Base-by-base conservation (phyloP, 2,888 invertebrate species). In the Drosophila anomalata region DNA sequence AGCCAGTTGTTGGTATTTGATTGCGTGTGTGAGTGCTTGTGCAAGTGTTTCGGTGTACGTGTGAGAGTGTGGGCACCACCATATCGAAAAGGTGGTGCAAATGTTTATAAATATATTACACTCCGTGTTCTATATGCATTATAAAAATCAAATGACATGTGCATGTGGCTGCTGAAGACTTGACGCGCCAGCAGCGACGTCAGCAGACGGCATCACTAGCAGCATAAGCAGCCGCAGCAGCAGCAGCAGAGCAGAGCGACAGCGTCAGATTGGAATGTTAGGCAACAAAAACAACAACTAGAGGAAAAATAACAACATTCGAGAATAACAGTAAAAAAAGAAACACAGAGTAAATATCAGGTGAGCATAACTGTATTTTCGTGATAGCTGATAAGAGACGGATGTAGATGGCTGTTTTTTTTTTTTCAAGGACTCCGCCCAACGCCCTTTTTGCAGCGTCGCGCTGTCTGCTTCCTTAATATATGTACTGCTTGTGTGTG, bases 31-130 rank as follows among this genome's bases (percentile, higher is more conserved):
- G 59, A 60, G 52, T 65, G 62, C 62, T 31, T 41, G 62, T 65
- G 59, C 50, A 51, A 62, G 59, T 63, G 61, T 65, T 20, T 51
- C 55, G 47, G 59, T 50, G 67, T 66, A 52, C 50, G 62, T 24
- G 74, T 59, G 66, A 29, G 29, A 59, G 68, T 52, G 74, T 63
- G 68, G 51, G 76, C 47, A 50, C 47, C 46, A 33, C 56, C 56
- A 56, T 26, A 48, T 29, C 44, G 58, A 31, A 62, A 62, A 58
- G 61, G 69, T 70, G 65, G 76, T 81, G 77, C 77, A 81, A 81
- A 82, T 82, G 85, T 79, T 82, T 82, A 85, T 82, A 85, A 82
- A 82, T 82, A 84, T 84, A 77, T 79, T 70, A 50, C 47, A 77
- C 69, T 62, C 70, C 63, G 26, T 56, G 41, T 41, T 54, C 58